A percentile compares a stretch with the other conserved stretches of the same genome.
phyloP scores from a whole-genome alignment of 2,888 invertebrate species.

The Argyresthia albistria region DNA sequence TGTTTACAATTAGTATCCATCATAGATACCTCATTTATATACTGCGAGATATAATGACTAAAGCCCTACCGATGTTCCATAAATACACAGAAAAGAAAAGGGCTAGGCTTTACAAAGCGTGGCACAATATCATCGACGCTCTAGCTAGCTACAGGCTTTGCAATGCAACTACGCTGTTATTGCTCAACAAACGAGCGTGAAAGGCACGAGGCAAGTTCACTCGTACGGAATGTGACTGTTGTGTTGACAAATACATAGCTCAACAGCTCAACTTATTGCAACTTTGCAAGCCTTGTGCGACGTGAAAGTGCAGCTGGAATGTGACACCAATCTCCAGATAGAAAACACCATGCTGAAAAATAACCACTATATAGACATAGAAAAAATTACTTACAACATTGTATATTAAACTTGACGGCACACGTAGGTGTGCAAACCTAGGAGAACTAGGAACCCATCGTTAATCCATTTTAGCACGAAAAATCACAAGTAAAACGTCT shows the following conservation, averaged over 20 bases:
- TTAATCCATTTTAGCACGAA: constrained; percentile 68
- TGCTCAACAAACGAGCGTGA: neutral
- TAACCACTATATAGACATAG: constrained; percentile 2
- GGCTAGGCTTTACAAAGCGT: neutral
- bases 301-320: constrained; percentile 12
- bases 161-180: neutral
- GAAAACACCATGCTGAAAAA: neutral
- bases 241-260: constrained; percentile 8
- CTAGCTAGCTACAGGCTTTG: too few relatives aligned
- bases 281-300: neutral
- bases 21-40: neutral
- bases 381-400: constrained; percentile 77
- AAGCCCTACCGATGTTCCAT: neutral
- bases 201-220: constrained; percentile 2
- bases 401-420: constrained; percentile 74
- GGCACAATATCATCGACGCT: neutral
- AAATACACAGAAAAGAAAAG: too few relatives aligned
- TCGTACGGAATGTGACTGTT: constrained; percentile 6
- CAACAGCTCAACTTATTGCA: too few relatives aligned
- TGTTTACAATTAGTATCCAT: neutral
- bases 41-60: too few relatives aligned
- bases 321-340: constrained; percentile 4
- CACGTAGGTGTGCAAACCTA: constrained; percentile 81
- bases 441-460: constrained; percentile 83
- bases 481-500: constrained; percentile 59